Evolutionary conservation across 2,888 invertebrate genomes (phyloP).

Genomic region (Caenorhabditis sulstoni): DNA sequence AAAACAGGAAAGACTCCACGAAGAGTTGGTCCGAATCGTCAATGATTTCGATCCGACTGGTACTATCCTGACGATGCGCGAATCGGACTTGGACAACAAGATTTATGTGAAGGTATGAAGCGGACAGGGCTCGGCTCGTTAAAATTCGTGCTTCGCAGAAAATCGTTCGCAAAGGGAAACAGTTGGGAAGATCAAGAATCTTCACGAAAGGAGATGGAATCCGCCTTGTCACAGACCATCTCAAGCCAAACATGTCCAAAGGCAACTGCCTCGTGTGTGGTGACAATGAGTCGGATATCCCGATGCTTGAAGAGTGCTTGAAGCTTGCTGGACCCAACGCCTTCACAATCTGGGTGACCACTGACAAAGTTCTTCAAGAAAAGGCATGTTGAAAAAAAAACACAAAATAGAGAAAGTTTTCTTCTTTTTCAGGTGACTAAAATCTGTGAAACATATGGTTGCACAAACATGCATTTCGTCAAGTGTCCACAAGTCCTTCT

Average conservation of each 20-base stretch:
- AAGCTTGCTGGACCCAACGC: constrained; percentile 65
- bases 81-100: constrained; percentile 76
- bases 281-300: constrained; percentile 75
- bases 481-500: constrained; percentile 75
- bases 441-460: constrained; percentile 66
- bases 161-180: constrained; percentile 57
- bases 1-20: constrained; percentile 25
- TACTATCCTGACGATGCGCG: constrained; percentile 66
- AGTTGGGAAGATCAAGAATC: constrained; percentile 63
- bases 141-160: neutral
- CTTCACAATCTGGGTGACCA: constrained; percentile 76
- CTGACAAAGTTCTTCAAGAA: constrained; percentile 61
- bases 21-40: constrained; percentile 62
- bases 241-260: constrained; percentile 67
- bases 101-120: constrained; percentile 70
- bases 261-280: constrained; percentile 76
- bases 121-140: too few species aligned
- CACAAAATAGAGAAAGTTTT: too few species aligned
- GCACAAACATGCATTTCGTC: constrained; percentile 71
- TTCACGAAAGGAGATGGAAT: constrained; percentile 79
- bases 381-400: too few species aligned
- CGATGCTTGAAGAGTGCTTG: constrained; percentile 77
- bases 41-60: constrained; percentile 72
- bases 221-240: constrained; percentile 66
- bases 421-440: constrained; percentile 62